Evolutionary conservation across 2,797 vertebrate species (phyloP).

Genomic region (Artibeus jamaicensis): DNA sequence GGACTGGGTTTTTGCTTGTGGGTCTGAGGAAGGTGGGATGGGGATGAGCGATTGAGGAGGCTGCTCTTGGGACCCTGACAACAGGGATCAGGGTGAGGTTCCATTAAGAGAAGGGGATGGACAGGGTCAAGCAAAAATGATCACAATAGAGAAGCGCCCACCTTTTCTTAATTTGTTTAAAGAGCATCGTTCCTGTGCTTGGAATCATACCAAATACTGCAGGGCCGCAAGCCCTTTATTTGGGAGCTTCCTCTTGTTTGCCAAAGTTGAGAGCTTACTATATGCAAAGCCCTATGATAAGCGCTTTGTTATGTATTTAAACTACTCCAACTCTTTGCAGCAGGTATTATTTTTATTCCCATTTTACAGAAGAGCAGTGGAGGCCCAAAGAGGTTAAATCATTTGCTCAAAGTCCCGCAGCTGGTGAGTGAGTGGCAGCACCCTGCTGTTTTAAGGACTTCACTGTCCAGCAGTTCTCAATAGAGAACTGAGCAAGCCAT

Average conservation of each 20-base stretch:
- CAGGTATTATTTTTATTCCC: neutral
- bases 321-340: neutral
- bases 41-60: neutral
- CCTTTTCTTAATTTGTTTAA: neutral
- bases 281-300: neutral
- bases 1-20: neutral
- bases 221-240: neutral
- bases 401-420: neutral
- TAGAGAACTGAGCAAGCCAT: neutral
- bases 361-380: neutral
- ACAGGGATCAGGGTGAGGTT: neutral
- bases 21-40: neutral
- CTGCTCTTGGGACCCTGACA: neutral
- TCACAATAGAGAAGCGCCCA: neutral
- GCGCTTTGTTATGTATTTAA: neutral
- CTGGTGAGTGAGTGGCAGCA: neutral
- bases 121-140: neutral
- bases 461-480: neutral
- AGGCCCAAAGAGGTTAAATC: neutral
- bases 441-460: neutral
- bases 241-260: neutral
- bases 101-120: neutral
- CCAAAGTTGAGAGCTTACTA: neutral
- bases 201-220: neutral
- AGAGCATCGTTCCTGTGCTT: neutral